A percentile compares a stretch with the other conserved stretches of the same genome.
These are phyloP conservation scores for Danio aesculapii DNA, from an alignment of 2,797 vertebrate genomes.

Conservation along the genomic window DNA sequence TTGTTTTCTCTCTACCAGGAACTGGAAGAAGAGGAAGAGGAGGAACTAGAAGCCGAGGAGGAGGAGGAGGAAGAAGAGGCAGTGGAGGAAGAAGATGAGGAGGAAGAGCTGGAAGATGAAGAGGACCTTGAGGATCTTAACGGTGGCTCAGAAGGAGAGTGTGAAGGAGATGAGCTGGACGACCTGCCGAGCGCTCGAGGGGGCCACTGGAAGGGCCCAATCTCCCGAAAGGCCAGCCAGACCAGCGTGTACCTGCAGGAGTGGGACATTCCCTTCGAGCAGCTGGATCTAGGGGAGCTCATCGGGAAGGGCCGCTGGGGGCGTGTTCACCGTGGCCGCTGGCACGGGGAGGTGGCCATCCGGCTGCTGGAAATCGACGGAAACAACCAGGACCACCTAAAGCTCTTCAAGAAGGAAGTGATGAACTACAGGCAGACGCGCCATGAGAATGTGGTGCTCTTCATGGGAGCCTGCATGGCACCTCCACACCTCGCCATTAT, in stretches of 20 bases:
- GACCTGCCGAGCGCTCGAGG: conserved; percentile 88
- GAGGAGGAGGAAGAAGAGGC: conserved; percentile 69
- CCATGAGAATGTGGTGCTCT: conserved; percentile 97
- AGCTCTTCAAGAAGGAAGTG: conserved; percentile 98
- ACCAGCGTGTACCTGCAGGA: conserved; percentile 85
- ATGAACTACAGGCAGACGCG: conserved; percentile 99
- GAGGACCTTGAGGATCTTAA: conserved; percentile 77
- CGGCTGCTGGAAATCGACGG: conserved; percentile 88
- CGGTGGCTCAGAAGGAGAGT: conserved; percentile 87
- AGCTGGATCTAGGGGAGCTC: conserved; percentile 88
- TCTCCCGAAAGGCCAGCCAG: conserved; percentile 94
- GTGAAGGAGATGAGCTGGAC: conserved; percentile 89
- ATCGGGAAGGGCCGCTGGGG: conserved; percentile 91
- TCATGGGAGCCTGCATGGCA: conserved; percentile 99
- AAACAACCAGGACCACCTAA: conserved; percentile 95
- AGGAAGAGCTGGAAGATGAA: conserved; percentile 60
- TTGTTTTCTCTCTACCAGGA: conserved; percentile 29
- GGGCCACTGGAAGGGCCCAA: conserved; percentile 89
- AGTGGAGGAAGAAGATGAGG: conserved; percentile 52
- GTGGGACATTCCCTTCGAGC: conserved; percentile 92
- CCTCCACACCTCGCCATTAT: conserved; percentile 97
- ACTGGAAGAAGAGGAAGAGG: conserved; percentile 71
- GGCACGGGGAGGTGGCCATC: conserved; percentile 91
- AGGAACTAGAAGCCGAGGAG: conserved; percentile 65
- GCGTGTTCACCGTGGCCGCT: conserved; percentile 86